Conservation (phyloP, 2,797 vertebrate genomes). For the Miichthys miiuy region DNA sequence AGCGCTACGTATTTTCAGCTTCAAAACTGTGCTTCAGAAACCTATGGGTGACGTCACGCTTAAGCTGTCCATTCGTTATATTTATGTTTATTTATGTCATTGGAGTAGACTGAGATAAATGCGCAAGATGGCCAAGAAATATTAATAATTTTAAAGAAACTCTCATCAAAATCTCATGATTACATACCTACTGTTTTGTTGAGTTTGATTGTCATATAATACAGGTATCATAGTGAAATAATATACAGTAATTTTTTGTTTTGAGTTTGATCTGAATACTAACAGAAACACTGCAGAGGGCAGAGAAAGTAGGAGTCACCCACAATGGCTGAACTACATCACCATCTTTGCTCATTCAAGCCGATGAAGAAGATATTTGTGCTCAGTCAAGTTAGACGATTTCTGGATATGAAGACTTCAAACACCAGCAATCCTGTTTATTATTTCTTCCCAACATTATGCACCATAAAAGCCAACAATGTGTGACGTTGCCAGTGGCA, state of each 20-base stretch:
- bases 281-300: not conserved
- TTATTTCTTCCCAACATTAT: not conserved
- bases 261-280: not conserved
- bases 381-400: not conserved
- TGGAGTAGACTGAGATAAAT: too few species aligned
- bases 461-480: not conserved
- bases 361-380: not conserved
- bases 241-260: slow-evolving; percentile 7
- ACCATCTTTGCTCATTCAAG: slow-evolving; percentile 1
- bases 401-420: not conserved
- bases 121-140: too few species aligned
- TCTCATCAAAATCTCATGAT: not conserved
- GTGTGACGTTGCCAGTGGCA: not conserved
- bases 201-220: too few species aligned
- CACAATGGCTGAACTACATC: not conserved
- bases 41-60: too few species aligned
- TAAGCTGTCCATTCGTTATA: too few species aligned
- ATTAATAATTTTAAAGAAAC: not conserved
- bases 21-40: too few species aligned
- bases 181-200: too few species aligned
- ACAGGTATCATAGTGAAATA: too few species aligned
- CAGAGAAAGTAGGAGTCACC: not conserved
- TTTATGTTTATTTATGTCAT: too few species aligned
- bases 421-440: not conserved
- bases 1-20: too few species aligned